phyloP scores from a whole-genome alignment of 1,140 invertebrate species.

The Oscheius sp. region DNA sequence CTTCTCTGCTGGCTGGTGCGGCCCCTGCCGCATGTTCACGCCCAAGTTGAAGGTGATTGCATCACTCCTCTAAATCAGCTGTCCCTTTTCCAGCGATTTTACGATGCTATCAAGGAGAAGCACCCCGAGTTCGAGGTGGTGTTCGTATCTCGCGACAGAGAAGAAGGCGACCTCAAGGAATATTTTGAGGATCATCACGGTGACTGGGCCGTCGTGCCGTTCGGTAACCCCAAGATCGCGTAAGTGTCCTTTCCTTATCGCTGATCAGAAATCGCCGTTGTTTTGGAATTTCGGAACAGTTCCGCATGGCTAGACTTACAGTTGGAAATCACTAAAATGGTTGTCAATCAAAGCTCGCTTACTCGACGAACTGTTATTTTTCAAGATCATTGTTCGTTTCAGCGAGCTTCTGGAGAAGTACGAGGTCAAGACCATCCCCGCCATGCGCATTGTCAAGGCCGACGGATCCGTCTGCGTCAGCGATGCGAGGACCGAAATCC shows the following conservation, averaged over 20 bases:
- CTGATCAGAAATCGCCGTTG: no score
- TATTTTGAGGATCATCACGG: conserved; percentile 42
- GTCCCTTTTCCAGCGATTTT: conserved; percentile 48
- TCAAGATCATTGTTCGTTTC: no score
- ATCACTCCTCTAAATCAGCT: not conserved
- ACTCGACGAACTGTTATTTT: no score
- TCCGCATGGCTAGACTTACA: no score
- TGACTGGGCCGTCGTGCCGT: conserved; percentile 38
- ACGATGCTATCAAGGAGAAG: conserved; percentile 52
- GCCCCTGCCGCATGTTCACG: conserved; percentile 65
- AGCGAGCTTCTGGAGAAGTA: conserved; percentile 52
- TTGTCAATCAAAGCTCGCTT: no score
- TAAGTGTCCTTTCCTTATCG: no score
- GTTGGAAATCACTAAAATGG: no score
- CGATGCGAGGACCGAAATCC: conserved; percentile 57
- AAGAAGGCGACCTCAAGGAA: conserved; percentile 29
- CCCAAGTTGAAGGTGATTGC: conserved; percentile 61
- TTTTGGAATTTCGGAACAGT: no score
- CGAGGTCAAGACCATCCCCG: conserved; percentile 58
- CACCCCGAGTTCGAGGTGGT: conserved; percentile 55
- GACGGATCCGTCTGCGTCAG: conserved; percentile 57
- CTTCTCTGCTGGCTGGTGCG: conserved; percentile 67
- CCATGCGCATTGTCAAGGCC: conserved; percentile 54
- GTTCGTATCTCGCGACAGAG: conserved; percentile 39
- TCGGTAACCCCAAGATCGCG: conserved; percentile 42